Base-by-base conservation (phyloP, 1,140 invertebrate species). In the Drosophila sucinea region DNA sequence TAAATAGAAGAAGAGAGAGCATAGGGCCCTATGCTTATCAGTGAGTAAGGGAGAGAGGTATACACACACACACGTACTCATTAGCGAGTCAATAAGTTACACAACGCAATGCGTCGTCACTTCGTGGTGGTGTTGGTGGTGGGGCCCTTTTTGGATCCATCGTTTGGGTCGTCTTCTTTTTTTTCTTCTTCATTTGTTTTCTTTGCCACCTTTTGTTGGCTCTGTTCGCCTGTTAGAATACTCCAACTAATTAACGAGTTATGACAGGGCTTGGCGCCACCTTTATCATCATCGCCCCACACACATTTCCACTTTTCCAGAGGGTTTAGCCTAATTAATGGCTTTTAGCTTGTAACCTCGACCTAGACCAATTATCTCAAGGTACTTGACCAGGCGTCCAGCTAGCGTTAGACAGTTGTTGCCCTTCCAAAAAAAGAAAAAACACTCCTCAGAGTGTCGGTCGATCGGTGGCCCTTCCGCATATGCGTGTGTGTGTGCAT, bases 171-270 rank as follows among this genome's bases (percentile, higher is more conserved):
- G 44, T 51, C 44, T 51, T 51, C 23, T 25, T 51, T 41, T 38
- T 25, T 27, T 41, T 33, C 64, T 64, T 61, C 55, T 60, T 47
- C 63, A 33, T 65, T 41, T 47, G 25, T 41, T 38, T 47, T 27
- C 17, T 54, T 11, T 73, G 54, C 30, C 35, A 11, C 10, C 35
- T 3, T 38, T 38, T 3, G 33, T 38, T 65, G 56, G 17, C 17
- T 17, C 90, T 91, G 90, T 11, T 71, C 81, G 85, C 90, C 90
- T 91, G 77, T 81, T 91, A 69, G 70, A 84, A 90, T 90, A 89
- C 90, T 91, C 90, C 90, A 91, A 91, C 90, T 91, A 91, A 91
- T 91, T 91, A 91, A 91, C 85, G 80, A 83, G 86, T 91, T 91
- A 87, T 91, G 86, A 87, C 86, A 89, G 69, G 29, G 77, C 81